Evolutionary conservation across 30 jellyfish, hydroid and myxozoan genomes (phyloP), one percentile per base, ranked within the genome.

Genomic region (Aurelia aurita complex sp. Pacific): DNA sequence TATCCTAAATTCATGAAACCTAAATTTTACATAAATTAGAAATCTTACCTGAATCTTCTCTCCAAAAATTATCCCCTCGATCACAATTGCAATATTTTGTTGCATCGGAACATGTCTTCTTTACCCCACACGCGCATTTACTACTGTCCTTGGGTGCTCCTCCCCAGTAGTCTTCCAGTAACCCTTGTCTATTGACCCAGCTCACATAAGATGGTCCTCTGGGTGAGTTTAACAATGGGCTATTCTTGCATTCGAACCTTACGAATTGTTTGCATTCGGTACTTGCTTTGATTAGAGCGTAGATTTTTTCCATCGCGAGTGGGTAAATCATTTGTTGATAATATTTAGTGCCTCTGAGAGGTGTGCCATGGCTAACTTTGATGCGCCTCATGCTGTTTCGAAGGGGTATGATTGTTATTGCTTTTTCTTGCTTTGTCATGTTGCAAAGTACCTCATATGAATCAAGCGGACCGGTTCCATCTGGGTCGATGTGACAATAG

Each of bases 121-220:
- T 87, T 77, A 80, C 87, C 61, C 98, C 96, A 74, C 99, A 95
- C 16, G 96, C 97, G 90, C 99, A 95, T 67, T 75, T 90, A 62
- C 80, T 89, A 69, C 99, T 95, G 42, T 91, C 99, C 51, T 86
- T 86, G 3, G 93, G 95, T 52, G 99, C 99, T 66, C 99, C 99
- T 54, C 99, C 99, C 99, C 99, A 95, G 95, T 95, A 95, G 53
- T 82, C 80, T 73, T 95, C 98, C 10, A 74, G 16, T 50, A 63
- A 9, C 3, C 99, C 99, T 14, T 68, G 62, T 29, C 99, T 84
- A 54, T 80, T 97, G 29, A 81, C 93, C 99, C 99, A 95, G 52
- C 87, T 88, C 51, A 87, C 97, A 61, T 38, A 69, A 38, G 99
- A 70, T 36, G 99, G 99, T 17, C 99, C 99, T 15, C 96, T 38